Conservation (phyloP, 2,113 vertebrate genomes). For the Pelusios castaneus region DNA sequence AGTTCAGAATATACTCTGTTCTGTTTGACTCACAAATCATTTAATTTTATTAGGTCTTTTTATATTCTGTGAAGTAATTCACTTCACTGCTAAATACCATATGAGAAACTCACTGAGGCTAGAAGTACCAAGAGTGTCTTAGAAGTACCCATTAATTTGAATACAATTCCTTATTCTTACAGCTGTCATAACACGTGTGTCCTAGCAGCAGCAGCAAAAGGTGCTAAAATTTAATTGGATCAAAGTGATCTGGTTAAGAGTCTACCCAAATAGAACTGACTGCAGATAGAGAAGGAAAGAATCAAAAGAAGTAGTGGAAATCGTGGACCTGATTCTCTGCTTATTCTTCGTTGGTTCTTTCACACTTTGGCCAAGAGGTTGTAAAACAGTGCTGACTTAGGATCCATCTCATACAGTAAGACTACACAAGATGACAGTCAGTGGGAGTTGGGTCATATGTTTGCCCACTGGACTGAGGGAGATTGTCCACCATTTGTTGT, state of each 20-base stretch:
- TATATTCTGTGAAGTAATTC: not conserved
- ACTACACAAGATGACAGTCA: not conserved
- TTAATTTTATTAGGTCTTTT: not conserved
- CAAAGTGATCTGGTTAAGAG: not conserved
- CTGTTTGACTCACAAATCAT: not conserved
- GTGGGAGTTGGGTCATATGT: not conserved
- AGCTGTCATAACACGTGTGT: not conserved
- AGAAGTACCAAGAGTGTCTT: not conserved
- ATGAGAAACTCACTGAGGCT: not conserved
- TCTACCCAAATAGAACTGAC: not conserved
- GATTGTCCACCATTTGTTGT: not conserved
- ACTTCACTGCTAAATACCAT: not conserved
- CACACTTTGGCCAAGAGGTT: not conserved
- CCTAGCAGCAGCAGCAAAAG: conserved; percentile 11
- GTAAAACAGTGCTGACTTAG: not conserved
- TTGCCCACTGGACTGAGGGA: not conserved
- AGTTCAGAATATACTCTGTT: not conserved
- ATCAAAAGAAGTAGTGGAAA: not conserved
- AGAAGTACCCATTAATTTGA: not conserved
- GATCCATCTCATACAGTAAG: not conserved
- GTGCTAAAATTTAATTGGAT: conserved; percentile 26
- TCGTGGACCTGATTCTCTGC: not conserved
- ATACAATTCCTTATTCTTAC: not conserved
- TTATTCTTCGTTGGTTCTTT: not conserved
- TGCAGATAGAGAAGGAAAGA: not conserved